Percentiles rank a stretch among this genome's conserved stretches.
phyloP scores from a whole-genome alignment of 2,113 vertebrate genomes.

The Tympanuchus pallidicinctus region DNA sequence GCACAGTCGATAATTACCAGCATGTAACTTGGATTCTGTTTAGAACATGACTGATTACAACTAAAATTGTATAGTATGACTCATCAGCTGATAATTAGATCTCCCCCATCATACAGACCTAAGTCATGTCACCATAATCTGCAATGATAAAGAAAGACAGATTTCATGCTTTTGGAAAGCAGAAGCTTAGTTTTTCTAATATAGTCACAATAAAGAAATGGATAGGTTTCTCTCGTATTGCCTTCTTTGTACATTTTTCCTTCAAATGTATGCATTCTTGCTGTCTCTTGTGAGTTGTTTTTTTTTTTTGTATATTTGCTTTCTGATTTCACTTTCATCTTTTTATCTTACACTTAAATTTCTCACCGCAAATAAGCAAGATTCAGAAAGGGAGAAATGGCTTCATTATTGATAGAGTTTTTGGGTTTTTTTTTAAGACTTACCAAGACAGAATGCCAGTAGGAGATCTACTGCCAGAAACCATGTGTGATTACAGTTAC shows the following conservation, averaged over 20 bases:
- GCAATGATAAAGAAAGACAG: slow-evolving; percentile 29
- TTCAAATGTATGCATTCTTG: not conserved
- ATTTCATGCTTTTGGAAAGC: slow-evolving; percentile 49
- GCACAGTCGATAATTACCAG: slow-evolving; percentile 51
- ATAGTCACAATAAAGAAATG: slow-evolving; percentile 48
- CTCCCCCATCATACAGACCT: not conserved
- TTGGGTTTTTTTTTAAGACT: not conserved
- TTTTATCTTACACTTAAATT: not conserved
- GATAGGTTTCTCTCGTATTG: slow-evolving; percentile 32
- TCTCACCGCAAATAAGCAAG: not conserved
- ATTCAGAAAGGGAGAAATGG: not conserved
- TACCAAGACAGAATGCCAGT: not conserved
- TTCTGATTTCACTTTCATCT: slow-evolving; percentile 4
- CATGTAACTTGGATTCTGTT: slow-evolving; percentile 24
- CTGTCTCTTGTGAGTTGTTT: slow-evolving; percentile 14
- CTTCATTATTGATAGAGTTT: not conserved
- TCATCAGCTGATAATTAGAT: slow-evolving; percentile 63
- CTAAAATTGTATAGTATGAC: slow-evolving; percentile 41
- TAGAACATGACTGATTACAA: slow-evolving; percentile 61
- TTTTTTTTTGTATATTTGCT: not conserved
- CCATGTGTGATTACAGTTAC: not conserved
- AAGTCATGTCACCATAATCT: slow-evolving; percentile 48
- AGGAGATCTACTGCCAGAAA: not conserved
- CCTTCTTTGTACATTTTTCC: slow-evolving; percentile 16
- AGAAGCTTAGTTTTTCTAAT: slow-evolving; percentile 26